Percentiles rank a stretch among this genome's conserved stretches.
Conservation (phyloP, 2,888 invertebrate species). For the Tromatobia lineatoria region DNA sequence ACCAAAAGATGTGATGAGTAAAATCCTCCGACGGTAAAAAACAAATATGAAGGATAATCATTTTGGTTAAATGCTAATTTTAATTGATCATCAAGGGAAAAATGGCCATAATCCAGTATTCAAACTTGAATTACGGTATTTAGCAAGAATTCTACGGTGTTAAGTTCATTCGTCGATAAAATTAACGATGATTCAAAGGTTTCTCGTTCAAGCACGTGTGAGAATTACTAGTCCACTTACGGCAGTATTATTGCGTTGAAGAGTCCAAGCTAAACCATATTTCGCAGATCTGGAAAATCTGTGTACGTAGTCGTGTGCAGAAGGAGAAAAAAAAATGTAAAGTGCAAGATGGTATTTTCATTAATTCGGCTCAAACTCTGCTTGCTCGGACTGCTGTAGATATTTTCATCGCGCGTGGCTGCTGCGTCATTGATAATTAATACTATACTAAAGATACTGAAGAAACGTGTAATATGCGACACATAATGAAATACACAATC, state of each 20-base stretch:
- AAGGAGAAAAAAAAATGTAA: background rate
- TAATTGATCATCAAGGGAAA: constrained; percentile 26
- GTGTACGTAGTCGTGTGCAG: constrained; percentile 14
- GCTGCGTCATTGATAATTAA: constrained; percentile 6
- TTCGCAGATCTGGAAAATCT: constrained; percentile 51
- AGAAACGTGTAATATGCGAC: constrained; percentile 7
- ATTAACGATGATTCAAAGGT: constrained; percentile 15
- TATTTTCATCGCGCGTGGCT: constrained; percentile 9
- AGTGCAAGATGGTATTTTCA: background rate
- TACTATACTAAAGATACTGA: background rate
- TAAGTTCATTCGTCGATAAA: constrained; percentile 31
- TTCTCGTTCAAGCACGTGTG: constrained; percentile 7
- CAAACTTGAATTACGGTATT: constrained; percentile 24
- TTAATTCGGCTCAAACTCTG: constrained; percentile 1
- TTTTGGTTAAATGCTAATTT: constrained; percentile 12
- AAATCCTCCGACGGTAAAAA: background rate
- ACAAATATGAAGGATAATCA: background rate
- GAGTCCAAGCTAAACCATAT: background rate
- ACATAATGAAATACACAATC: constrained; percentile 26
- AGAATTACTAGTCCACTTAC: constrained; percentile 6
- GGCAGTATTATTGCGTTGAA: background rate
- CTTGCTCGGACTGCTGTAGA: constrained; percentile 30
- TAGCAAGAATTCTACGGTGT: constrained; percentile 3
- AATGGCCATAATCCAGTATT: constrained; percentile 40
- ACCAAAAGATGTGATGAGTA: background rate